Evolutionary conservation across 2,888 invertebrate genomes (phyloP), one percentile per base, ranked within the genome.

Genomic region (Chrysomela aeneicollis): DNA sequence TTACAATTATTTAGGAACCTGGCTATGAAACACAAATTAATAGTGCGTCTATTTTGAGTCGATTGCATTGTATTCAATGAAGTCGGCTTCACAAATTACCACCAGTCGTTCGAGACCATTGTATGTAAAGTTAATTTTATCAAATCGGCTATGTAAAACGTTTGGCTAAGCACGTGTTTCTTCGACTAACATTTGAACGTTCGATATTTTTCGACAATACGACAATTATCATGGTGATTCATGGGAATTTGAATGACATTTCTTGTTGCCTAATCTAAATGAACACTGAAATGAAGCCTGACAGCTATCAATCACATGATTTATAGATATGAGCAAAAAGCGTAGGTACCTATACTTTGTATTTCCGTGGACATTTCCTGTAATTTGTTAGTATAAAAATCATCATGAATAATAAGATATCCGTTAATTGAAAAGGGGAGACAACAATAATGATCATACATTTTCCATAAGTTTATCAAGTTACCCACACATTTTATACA

Each of bases 121-220:
- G 70, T 70, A 70, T 70, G 67, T 70, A 59, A 70, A 67, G 63
- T 64, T 67, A 26, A 66, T 64, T 70, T 66, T 67, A 70, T 66
- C 66, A 64, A 63, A 64, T 64, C 42, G 57, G 55, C 57, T 61
- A 57, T 61, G 64, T 67, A 52, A 67, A 69, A 66, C 55, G 54
- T 52, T 61, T 59, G 1, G 62, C 52, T 60, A 53, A 64, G 61
- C 67, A 64, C 64, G 66, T 70, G 67, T 69, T 60, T 61, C 19
- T 53, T 19, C n/a, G n/a, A 12, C 1, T 22, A 26, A 57, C 46
- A 46, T 26, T 57, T 46, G 19, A 21, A 57, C 46, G 42, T 32
- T n/a, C 26, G 18, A 37, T 4, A 26, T 19, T 46, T 57, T 52
- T 46, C 37, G 37, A 12, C 15, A 21, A 17, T 52, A 26, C 37